Conservation (phyloP, 92 coral and sea anemone species). For the Heliopora coerulea region DNA sequence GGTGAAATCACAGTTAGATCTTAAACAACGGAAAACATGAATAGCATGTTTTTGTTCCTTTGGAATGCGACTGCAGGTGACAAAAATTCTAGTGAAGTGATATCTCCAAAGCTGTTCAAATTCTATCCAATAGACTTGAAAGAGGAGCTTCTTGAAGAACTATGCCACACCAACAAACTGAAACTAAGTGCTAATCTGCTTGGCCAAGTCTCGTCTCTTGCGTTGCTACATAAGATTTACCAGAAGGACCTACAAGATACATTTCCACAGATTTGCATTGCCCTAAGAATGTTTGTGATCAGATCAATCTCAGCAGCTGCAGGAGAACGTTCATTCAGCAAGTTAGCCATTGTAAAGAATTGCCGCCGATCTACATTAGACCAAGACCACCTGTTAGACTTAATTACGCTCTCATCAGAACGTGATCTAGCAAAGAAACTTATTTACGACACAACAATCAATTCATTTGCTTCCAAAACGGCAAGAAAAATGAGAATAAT, state of each 20-base stretch:
- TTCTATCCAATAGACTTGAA: background rate
- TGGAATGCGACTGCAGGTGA: background rate
- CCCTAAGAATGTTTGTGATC: constrained; percentile 6
- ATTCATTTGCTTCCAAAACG: background rate
- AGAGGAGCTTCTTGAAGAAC: background rate
- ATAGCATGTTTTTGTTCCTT: background rate
- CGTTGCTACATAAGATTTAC: background rate
- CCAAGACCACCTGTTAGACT: constrained; percentile 7
- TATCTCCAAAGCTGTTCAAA: background rate
- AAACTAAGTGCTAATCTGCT: background rate
- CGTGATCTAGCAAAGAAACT: constrained; percentile 2
- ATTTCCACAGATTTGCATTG: constrained; percentile 18
- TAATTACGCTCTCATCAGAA: constrained; percentile 11
- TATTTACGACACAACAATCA: background rate
- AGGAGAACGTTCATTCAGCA: constrained; percentile 8
- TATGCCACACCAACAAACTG: background rate
- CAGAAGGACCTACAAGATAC: background rate
- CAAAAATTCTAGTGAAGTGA: background rate
- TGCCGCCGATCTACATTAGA: constrained; percentile 4
- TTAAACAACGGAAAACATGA: constrained; percentile 4
- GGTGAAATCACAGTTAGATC: background rate
- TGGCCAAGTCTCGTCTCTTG: background rate
- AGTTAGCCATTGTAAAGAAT: constrained; percentile 11
- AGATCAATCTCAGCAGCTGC: constrained; percentile 18
- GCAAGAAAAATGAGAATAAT: background rate